Evolutionary conservation across 2,797 vertebrate genomes (phyloP), one percentile per base, ranked within the genome.

Genomic region (Chaunax sp.): DNA sequence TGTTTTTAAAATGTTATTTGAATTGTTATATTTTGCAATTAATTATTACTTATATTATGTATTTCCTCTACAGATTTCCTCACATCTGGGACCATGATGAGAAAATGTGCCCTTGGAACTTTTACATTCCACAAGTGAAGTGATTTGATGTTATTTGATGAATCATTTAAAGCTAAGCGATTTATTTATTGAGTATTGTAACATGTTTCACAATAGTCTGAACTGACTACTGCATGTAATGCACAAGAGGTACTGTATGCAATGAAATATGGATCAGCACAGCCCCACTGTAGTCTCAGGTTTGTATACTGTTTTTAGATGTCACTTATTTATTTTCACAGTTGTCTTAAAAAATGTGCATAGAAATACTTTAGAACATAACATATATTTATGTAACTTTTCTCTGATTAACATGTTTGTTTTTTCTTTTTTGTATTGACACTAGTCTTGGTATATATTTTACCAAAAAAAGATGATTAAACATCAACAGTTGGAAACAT

Each of bases 321-420:
- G 18, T 64, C n/a, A 47, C 64, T 20, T 85, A 87, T 88, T 87
- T 90, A 85, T 88, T 80, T 69, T 16, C 49, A n/a, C n/a, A 76
- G 11, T 26, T 78, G 58, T 85, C 30, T 68, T 71, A 64, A 76
- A 83, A 49, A 41, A 30, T 72, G 56, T 50, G 19, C 63, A 61
- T 68, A 72, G 12, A 57, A 72, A 61, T 1, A 57, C 37, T 57
- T 62, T 49, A 66, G n/a, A 53, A 72, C 15, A 52, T 15, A 60
- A 37, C 26, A 64, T 43, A 64, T 72, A 67, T 69, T 70, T 72
- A 80, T 84, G 25, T 78, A 63, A 74, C 40, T 19, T 72, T 67
- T 47, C 57, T 25, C 53, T 56, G 52, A 62, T 74, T 59, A 75
- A 19, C 12, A 40, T 55, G 67, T 75, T 6, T 18, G 50, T 65